A percentile compares a stretch with the other conserved stretches of the same genome.
phyloP scores from a whole-genome alignment of 2,113 vertebrate genomes.

The Psephotus haematonotus region DNA sequence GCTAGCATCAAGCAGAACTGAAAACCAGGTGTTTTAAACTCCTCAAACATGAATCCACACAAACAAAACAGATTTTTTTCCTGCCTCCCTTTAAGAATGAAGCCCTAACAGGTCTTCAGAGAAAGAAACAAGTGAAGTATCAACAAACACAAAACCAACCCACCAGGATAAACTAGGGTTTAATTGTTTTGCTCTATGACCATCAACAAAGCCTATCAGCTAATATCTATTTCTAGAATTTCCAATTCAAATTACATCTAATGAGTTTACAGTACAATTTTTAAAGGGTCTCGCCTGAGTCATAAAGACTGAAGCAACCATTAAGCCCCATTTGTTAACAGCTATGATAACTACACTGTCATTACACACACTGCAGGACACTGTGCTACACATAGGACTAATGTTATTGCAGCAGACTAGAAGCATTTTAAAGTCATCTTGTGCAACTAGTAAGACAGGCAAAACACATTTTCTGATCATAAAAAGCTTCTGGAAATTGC shows the following conservation, averaged over 20 bases:
- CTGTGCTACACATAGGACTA: constrained; percentile 32
- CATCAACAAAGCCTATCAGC: constrained; percentile 26
- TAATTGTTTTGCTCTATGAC: constrained; percentile 22
- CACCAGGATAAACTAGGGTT: constrained; percentile 2
- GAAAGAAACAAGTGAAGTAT: background rate
- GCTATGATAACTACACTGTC: constrained; percentile 58
- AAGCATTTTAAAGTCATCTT: constrained; percentile 51
- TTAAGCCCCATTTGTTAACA: constrained; percentile 60
- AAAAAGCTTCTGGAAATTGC: constrained; percentile 20
- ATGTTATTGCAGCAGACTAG: constrained; percentile 42
- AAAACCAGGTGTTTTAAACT: background rate
- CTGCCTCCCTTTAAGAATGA: background rate
- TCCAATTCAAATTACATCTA: constrained; percentile 51
- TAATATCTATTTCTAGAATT: constrained; percentile 40
- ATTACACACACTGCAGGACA: constrained; percentile 58
- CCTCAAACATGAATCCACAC: background rate
- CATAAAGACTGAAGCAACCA: constrained; percentile 48
- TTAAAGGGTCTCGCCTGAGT: constrained; percentile 44
- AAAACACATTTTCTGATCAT: constrained; percentile 39
- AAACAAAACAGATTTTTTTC: background rate
- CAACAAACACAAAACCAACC: background rate
- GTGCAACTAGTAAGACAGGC: constrained; percentile 34
- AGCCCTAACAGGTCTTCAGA: background rate
- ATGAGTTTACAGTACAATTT: constrained; percentile 68
- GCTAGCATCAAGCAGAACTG: background rate